Conservation (phyloP, 2,888 invertebrate genomes). For the Sesia apiformis region DNA sequence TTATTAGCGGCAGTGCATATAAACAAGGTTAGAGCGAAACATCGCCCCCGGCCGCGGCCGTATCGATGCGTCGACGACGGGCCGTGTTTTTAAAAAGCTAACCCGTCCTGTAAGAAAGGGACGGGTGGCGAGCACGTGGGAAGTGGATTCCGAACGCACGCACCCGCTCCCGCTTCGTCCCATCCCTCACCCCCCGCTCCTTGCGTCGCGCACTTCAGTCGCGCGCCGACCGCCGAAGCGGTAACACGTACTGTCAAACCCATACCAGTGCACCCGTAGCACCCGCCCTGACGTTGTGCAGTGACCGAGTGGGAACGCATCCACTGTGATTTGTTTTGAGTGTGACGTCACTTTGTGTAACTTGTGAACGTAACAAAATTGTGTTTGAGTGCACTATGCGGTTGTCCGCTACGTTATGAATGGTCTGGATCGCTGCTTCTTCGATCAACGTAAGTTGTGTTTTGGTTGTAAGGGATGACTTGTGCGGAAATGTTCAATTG, state of each 20-base stretch:
- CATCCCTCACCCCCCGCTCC: conserved; percentile 26
- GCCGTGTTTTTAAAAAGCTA: conserved; percentile 66
- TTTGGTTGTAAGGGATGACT: conserved; percentile 32
- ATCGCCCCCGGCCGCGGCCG: conserved; percentile 51
- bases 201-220: conserved; percentile 60
- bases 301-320: conserved; percentile 60
- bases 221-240: conserved; percentile 67
- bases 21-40: conserved; percentile 65
- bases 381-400: conserved; percentile 69
- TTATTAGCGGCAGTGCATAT: conserved; percentile 69
- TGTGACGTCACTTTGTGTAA: conserved; percentile 52
- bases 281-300: conserved; percentile 58
- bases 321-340: conserved; percentile 68
- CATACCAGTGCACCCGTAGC: conserved; percentile 27
- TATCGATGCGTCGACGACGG: conserved; percentile 65
- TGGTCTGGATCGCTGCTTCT: conserved; percentile 74
- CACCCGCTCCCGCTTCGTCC: conserved; percentile 46
- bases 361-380: conserved; percentile 53
- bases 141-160: conserved; percentile 73
- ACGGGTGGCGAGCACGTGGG: conserved; percentile 69
- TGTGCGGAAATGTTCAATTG: conserved; percentile 43
- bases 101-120: conserved; percentile 69
- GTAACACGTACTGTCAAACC: conserved; percentile 31
- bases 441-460: conserved; percentile 71
- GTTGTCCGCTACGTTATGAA: conserved; percentile 68